Percentiles rank a stretch among this genome's conserved stretches.
These are phyloP conservation scores for Rhopalosiphum padi DNA, from an alignment of 1,140 invertebrate genomes.

Conservation along the genomic window DNA sequence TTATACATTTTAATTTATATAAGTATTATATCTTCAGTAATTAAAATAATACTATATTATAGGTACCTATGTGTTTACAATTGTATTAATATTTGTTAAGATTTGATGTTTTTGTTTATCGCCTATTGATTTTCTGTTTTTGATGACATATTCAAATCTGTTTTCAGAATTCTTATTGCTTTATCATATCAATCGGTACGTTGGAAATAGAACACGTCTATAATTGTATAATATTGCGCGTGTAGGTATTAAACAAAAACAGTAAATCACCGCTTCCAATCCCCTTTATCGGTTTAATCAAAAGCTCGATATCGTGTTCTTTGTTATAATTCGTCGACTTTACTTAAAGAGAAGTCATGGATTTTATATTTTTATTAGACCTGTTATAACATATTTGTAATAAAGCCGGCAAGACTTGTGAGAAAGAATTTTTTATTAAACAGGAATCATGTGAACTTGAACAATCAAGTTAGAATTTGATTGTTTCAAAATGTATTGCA, in stretches of 20 bases:
- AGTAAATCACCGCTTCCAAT: too few relatives aligned
- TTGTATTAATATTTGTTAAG: neutral
- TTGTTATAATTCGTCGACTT: neutral
- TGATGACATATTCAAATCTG: too few relatives aligned
- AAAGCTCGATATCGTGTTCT: neutral
- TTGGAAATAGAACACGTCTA: too few relatives aligned
- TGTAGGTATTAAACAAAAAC: too few relatives aligned
- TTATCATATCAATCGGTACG: neutral
- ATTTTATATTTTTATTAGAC: neutral
- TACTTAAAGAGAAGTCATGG: neutral
- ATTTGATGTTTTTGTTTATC: neutral
- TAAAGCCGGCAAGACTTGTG: neutral
- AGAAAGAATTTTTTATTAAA: neutral
- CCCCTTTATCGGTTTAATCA: neutral
- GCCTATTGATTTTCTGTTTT: neutral
- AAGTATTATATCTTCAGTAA: neutral
- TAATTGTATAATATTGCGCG: too few relatives aligned
- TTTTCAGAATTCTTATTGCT: too few relatives aligned
- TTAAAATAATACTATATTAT: neutral
- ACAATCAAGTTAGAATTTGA: neutral
- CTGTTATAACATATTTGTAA: neutral
- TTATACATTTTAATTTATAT: too few relatives aligned
- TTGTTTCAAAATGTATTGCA: neutral
- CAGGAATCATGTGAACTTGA: neutral
- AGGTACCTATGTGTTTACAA: neutral